These are phyloP conservation scores for Myanophis thanlyinensis DNA, from an alignment of 2,113 vertebrate species.

Conservation along the genomic window DNA sequence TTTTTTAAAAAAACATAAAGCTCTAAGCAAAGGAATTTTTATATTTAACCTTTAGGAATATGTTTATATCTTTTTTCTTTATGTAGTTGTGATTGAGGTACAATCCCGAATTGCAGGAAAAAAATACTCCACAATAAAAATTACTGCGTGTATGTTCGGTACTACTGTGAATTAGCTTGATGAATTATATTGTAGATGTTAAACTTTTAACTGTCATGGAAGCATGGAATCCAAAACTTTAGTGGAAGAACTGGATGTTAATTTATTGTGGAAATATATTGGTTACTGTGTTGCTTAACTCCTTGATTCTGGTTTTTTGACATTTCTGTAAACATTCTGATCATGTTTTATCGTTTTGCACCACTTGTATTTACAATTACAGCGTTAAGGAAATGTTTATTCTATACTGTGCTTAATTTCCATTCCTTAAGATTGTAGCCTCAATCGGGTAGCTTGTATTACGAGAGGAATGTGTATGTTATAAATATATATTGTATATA, in stretches of 20 bases:
- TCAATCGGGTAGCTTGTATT: conserved; percentile 53
- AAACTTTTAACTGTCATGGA: neutral
- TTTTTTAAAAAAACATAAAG: conserved; percentile 21
- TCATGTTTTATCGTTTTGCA: neutral
- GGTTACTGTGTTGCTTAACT: conserved; percentile 40
- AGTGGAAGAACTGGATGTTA: conserved; percentile 28
- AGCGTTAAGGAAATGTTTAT: conserved; percentile 28
- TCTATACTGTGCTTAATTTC: conserved; percentile 29
- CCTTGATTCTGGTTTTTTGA: conserved; percentile 12
- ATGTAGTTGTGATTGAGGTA: conserved; percentile 47
- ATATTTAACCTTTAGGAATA: conserved; percentile 42
- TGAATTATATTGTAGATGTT: conserved; percentile 19
- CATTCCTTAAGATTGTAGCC: conserved; percentile 27
- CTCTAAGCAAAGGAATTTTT: conserved; percentile 38
- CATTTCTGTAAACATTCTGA: neutral
- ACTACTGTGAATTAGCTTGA: neutral
- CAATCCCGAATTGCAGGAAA: conserved; percentile 46
- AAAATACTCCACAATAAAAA: conserved; percentile 31
- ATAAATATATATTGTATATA: conserved; percentile 15
- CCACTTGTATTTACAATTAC: conserved; percentile 49
- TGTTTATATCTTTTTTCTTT: conserved; percentile 53
- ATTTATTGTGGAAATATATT: conserved; percentile 33
- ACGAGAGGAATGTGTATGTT: conserved; percentile 10
- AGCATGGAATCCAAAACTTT: neutral
- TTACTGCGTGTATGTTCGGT: conserved; percentile 24